phyloP scores from a whole-genome alignment of 2,113 vertebrate genomes.

The Zootoca vivipara region DNA sequence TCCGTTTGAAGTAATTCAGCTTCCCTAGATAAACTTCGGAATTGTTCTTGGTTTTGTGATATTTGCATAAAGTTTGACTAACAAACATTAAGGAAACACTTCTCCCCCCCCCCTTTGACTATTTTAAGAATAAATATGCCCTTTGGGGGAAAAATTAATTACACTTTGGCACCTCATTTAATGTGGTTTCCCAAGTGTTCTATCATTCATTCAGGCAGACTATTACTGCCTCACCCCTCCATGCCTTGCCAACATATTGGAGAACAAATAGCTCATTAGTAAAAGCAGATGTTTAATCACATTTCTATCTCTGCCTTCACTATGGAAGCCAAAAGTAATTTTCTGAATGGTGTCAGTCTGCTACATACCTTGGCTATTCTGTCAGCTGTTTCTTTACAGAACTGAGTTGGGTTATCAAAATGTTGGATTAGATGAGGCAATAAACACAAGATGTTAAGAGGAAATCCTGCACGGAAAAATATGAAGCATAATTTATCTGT shows the following conservation, averaged over 20 bases:
- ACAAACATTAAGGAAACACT: background rate
- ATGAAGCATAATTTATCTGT: slow-evolving; percentile 40
- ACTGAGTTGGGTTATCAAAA: slow-evolving; percentile 97
- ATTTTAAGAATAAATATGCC: background rate
- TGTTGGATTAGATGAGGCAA: slow-evolving; percentile 98
- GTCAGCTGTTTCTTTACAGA: slow-evolving; percentile 98
- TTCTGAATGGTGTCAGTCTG: background rate
- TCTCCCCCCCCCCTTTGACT: background rate
- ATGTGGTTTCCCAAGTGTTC: background rate
- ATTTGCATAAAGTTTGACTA: background rate
- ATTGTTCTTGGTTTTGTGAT: background rate
- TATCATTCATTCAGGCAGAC: background rate
- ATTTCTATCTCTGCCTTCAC: background rate
- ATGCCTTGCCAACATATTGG: background rate
- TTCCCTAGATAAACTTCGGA: background rate
- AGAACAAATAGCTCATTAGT: background rate
- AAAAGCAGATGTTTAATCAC: background rate
- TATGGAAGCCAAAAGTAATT: background rate
- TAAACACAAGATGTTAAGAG: slow-evolving; percentile 96
- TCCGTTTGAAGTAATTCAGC: background rate
- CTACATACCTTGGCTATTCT: slow-evolving; percentile 90
- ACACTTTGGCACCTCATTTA: background rate
- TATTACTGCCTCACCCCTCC: background rate
- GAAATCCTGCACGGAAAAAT: slow-evolving; percentile 86
- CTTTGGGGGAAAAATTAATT: background rate